These are phyloP conservation scores for Heterodera filipjevi DNA, from an alignment of 2,888 invertebrate genomes.

Conservation along the genomic window DNA sequence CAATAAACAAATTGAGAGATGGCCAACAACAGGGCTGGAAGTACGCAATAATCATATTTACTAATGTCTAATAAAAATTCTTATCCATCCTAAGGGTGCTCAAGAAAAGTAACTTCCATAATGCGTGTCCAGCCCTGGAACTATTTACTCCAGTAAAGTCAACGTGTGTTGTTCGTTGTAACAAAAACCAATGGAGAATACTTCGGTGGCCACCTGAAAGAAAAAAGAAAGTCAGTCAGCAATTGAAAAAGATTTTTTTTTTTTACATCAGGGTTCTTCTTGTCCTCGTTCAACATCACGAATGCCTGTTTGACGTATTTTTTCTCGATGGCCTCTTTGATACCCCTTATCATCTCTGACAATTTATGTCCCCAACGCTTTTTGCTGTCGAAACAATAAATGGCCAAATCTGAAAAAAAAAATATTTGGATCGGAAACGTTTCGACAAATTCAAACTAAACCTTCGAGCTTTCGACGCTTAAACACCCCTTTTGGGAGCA, in stretches of 20 bases:
- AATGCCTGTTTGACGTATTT: conserved; percentile 32
- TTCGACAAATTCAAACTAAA: background rate
- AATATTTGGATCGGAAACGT: background rate
- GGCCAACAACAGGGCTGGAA: too few relatives aligned
- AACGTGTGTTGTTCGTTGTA: conserved; percentile 24
- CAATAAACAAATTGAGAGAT: background rate
- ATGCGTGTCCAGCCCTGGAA: too few relatives aligned
- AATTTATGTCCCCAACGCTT: conserved; percentile 32
- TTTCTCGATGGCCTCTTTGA: conserved; percentile 31
- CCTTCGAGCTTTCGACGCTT: conserved; percentile 31
- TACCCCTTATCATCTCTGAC: conserved; percentile 32
- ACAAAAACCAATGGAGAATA: conserved; percentile 22
- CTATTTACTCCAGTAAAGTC: conserved; percentile 11
- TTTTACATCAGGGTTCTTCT: background rate
- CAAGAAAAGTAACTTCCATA: too few relatives aligned
- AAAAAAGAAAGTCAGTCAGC: background rate
- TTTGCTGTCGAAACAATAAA: conserved; percentile 28
- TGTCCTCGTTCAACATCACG: conserved; percentile 29
- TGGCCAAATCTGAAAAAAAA: conserved; percentile 20
- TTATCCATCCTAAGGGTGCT: too few relatives aligned
- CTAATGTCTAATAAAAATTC: too few relatives aligned
- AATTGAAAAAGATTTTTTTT: conserved; percentile 4
- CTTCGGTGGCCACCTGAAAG: conserved; percentile 29
- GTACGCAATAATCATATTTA: too few relatives aligned
- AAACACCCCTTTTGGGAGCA: conserved; percentile 28